These are phyloP conservation scores for Diarsia dahlii DNA, from an alignment of 2,888 invertebrate species.

Conservation along the genomic window DNA sequence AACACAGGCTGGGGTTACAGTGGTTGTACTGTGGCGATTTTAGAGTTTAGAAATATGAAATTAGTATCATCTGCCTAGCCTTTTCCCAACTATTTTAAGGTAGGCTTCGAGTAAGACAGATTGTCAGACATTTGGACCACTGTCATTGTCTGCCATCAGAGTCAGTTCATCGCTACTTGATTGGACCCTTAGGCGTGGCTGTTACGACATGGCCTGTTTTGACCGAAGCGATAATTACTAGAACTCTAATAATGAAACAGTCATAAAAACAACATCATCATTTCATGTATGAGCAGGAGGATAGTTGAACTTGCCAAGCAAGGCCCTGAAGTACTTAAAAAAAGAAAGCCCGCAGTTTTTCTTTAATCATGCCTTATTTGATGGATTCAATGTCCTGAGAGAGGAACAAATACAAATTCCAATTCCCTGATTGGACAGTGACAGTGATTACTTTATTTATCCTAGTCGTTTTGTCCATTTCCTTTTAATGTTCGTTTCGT, in stretches of 20 bases:
- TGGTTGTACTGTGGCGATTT: background rate
- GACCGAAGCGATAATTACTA: background rate
- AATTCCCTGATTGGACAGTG: constrained; percentile 26
- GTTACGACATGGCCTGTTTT: too few species aligned
- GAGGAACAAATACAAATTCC: constrained; percentile 31
- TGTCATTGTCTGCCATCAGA: too few species aligned
- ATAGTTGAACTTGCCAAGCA: background rate
- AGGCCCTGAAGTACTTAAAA: background rate
- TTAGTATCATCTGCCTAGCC: background rate
- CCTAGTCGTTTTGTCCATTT: constrained; percentile 23
- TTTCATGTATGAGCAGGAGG: background rate
- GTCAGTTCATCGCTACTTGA: background rate
- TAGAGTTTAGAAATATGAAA: background rate
- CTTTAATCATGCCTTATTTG: background rate
- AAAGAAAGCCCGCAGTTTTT: background rate
- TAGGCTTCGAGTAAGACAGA: too few species aligned
- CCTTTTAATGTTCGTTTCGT: constrained; percentile 37
- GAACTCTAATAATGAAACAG: background rate
- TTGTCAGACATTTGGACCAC: too few species aligned
- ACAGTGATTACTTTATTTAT: constrained; percentile 30
- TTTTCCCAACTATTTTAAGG: background rate
- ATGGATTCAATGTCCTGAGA: background rate
- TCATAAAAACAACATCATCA: background rate
- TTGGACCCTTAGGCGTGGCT: background rate
- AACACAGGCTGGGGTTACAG: constrained; percentile 13